Evolutionary conservation across 2,113 vertebrate species (phyloP), one percentile per base, ranked within the genome.

Genomic region (Meleagris gallopavo): DNA sequence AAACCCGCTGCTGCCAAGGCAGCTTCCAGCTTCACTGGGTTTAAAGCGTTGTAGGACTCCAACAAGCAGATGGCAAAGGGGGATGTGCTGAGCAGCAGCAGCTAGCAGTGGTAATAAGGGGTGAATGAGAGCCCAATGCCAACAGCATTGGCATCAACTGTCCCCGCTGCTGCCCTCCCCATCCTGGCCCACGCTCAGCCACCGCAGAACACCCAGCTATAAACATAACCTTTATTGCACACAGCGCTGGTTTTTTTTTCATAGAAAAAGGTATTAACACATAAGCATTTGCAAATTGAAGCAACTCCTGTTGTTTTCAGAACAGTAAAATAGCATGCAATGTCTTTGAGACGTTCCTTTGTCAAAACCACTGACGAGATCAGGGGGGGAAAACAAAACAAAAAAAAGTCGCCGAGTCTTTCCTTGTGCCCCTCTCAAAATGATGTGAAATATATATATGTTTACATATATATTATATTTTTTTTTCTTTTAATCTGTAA

Each of bases 191-290:
- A 7, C 16, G 54, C 18, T 10, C 50, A n/a, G 15, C 74, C 30
- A 5, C 45, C 86, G 52, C 0, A 88, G 71, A 94, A 92, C 95
- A 54, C 98, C 93, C 88, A 2, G 77, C 40, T 99, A 99, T 98
- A 99, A 99, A 99, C 98, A 99, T 99, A 99, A 98, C 98, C 96
- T 99, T 99, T 99, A 99, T 99, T 99, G 99, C 99, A 99, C 99
- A 99, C 99, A 98, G 98, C 98, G 98, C 99, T 98, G 98, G 97
- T 98, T 98, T 98, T 99, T 98, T 98, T 98, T 97, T 99, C 98
- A 99, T 99, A 99, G 98, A 99, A 99, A 99, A 98, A 99, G 98
- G 98, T 99, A 98, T 98, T 98, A 99, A 99, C 99, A 99, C 98
- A 98, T 98, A 99, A 99, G 99, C 99, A 99, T 98, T 98, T 99